Percentiles rank a stretch among this genome's conserved stretches.
phyloP scores from a whole-genome alignment of 2,888 invertebrate species.

The Diadegma fenestrale region DNA sequence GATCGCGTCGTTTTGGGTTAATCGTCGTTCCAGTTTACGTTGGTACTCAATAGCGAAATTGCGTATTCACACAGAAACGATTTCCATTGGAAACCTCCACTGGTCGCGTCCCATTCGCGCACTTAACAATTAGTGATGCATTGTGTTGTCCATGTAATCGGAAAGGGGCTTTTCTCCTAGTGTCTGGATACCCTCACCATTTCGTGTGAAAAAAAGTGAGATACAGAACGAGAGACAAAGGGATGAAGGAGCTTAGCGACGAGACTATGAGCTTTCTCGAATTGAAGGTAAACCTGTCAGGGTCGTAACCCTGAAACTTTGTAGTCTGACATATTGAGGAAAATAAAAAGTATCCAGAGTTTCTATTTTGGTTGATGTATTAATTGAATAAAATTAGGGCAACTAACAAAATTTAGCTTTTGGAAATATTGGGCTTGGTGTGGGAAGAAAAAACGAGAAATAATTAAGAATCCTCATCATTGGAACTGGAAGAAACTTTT shows the following conservation, averaged over 20 bases:
- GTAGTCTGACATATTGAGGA: conserved; percentile 23
- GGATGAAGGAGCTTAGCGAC: conserved; percentile 30
- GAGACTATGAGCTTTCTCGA: conserved; percentile 18
- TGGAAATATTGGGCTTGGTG: background rate
- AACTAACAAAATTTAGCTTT: background rate
- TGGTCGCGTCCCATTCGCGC: conserved; percentile 34
- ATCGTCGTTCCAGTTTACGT: conserved; percentile 47
- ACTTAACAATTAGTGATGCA: conserved; percentile 75
- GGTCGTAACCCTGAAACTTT: conserved; percentile 65
- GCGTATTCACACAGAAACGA: conserved; percentile 41
- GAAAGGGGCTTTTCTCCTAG: conserved; percentile 53
- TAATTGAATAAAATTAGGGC: background rate
- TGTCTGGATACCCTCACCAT: conserved; percentile 36
- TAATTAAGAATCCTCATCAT: no score
- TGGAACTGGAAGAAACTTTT: background rate
- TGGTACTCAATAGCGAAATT: conserved; percentile 56
- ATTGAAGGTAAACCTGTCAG: conserved; percentile 64
- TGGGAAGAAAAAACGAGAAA: background rate
- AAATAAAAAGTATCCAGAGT: background rate
- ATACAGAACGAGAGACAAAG: conserved; percentile 2
- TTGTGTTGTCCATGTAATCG: conserved; percentile 73
- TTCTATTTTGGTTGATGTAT: background rate
- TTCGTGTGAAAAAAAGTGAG: conserved; percentile 14
- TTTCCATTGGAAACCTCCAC: conserved; percentile 13
- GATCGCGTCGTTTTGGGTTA: conserved; percentile 36